Percentiles rank a stretch among this genome's conserved stretches.
phyloP scores from a whole-genome alignment of 2,888 invertebrate species.

The Pachliopta kotzebuea region DNA sequence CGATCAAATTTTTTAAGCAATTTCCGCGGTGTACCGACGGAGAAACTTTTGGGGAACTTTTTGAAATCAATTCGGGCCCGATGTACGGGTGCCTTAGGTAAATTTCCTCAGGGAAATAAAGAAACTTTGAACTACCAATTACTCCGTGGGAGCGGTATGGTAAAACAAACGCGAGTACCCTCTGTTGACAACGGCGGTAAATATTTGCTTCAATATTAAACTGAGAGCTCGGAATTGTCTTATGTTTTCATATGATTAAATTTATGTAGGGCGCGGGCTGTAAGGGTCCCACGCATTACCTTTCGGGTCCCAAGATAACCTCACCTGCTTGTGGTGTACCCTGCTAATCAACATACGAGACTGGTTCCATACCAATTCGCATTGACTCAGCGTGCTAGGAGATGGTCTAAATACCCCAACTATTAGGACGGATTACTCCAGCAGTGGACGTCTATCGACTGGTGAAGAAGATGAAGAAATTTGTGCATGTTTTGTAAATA shows the following conservation, averaged over 20 bases:
- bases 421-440: too few species aligned
- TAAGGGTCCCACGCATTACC: too few species aligned
- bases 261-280: too few species aligned
- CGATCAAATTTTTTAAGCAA: conserved; percentile 3
- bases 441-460: too few species aligned
- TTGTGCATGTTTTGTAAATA: too few species aligned
- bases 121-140: conserved; percentile 24
- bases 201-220: conserved; percentile 8
- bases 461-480: too few species aligned
- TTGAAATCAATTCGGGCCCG: conserved; percentile 17
- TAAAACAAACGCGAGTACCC: conserved; percentile 16
- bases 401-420: too few species aligned
- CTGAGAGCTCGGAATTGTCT: conserved; percentile 1
- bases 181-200: conserved; percentile 13
- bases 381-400: too few species aligned
- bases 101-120: conserved; percentile 26
- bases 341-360: too few species aligned
- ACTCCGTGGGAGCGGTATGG: conserved; percentile 4
- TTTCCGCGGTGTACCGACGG: neutral
- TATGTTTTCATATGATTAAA: conserved; percentile 9
- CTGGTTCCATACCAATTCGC: too few species aligned
- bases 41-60: conserved; percentile 6
- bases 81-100: conserved; percentile 14
- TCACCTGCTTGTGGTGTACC: too few species aligned
- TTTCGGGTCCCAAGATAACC: too few species aligned